Conservation (phyloP, 2,888 invertebrate genomes). For the Dynastes maya region DNA sequence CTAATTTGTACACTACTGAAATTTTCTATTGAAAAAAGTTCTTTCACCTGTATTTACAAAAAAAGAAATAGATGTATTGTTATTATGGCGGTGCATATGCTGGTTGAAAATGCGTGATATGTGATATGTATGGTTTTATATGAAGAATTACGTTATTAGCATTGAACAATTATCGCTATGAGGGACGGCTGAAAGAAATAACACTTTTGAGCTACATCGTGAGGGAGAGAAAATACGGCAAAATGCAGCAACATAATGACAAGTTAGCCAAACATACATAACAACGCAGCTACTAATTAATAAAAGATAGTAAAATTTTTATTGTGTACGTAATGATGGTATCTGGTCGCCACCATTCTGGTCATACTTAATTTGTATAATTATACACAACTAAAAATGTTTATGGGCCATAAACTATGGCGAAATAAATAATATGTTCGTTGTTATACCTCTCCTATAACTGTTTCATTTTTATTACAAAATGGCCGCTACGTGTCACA, state of each 20-base stretch:
- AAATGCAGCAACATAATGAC: not conserved
- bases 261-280: slow-evolving; percentile 16
- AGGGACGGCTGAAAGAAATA: not conserved
- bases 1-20: too few relatives aligned
- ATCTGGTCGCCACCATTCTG: slow-evolving; percentile 50
- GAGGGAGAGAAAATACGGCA: not conserved
- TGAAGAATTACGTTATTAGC: not conserved
- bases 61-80: not conserved
- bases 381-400: slow-evolving; percentile 67
- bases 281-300: slow-evolving; percentile 44
- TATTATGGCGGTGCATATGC: slow-evolving; percentile 1
- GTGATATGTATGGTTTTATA: too few relatives aligned
- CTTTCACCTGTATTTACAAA: too few relatives aligned
- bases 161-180: not conserved
- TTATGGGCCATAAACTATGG: slow-evolving; percentile 66
- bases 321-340: slow-evolving; percentile 58
- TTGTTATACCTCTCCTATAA: slow-evolving; percentile 59
- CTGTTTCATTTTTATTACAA: slow-evolving; percentile 63
- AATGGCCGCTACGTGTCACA: slow-evolving; percentile 64
- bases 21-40: too few relatives aligned
- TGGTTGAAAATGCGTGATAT: too few relatives aligned
- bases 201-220: not conserved
- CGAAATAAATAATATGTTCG: slow-evolving; percentile 67
- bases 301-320: slow-evolving; percentile 58
- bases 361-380: slow-evolving; percentile 68